These are phyloP conservation scores for Hyles vespertilio DNA, from an alignment of 1,140 invertebrate species.

Conservation along the genomic window DNA sequence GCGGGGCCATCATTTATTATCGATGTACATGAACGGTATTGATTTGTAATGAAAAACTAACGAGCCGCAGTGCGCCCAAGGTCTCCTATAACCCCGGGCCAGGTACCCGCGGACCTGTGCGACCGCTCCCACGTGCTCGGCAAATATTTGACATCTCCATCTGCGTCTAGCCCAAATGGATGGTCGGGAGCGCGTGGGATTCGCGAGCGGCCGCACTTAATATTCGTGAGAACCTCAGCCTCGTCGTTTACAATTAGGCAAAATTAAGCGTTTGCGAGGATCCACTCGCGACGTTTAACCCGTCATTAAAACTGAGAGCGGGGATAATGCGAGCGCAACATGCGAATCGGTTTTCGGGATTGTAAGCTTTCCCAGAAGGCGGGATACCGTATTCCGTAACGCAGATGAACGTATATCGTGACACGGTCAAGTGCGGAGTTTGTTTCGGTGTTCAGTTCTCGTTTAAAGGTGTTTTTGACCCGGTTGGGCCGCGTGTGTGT, in stretches of 20 bases:
- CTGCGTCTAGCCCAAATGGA: conserved; percentile 55
- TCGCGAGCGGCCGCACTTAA: conserved; percentile 54
- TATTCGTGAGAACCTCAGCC: conserved; percentile 68
- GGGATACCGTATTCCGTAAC: conserved; percentile 52
- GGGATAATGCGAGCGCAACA: conserved; percentile 66
- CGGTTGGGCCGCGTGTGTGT: conserved; percentile 48
- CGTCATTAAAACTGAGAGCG: conserved; percentile 60
- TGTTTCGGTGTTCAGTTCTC: conserved; percentile 66
- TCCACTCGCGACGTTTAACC: conserved; percentile 62
- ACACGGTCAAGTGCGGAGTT: conserved; percentile 67
- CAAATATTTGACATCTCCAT: conserved; percentile 60
- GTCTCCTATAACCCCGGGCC: conserved; percentile 34
- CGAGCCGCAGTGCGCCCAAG: conserved; percentile 50
- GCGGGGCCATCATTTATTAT: conserved; percentile 58
- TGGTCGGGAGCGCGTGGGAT: conserved; percentile 64
- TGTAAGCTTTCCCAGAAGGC: conserved; percentile 68
- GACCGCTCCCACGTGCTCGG: conserved; percentile 34
- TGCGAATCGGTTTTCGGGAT: conserved; percentile 67
- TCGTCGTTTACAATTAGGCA: conserved; percentile 63
- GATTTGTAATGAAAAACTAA: conserved; percentile 57
- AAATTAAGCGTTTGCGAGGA: conserved; percentile 64
- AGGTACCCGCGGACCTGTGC: conserved; percentile 44
- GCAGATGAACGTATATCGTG: conserved; percentile 63
- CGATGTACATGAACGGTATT: conserved; percentile 53
- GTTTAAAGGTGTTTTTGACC: conserved; percentile 71